Conservation (phyloP, 2,888 invertebrate genomes). For the Brachycybe producta region DNA sequence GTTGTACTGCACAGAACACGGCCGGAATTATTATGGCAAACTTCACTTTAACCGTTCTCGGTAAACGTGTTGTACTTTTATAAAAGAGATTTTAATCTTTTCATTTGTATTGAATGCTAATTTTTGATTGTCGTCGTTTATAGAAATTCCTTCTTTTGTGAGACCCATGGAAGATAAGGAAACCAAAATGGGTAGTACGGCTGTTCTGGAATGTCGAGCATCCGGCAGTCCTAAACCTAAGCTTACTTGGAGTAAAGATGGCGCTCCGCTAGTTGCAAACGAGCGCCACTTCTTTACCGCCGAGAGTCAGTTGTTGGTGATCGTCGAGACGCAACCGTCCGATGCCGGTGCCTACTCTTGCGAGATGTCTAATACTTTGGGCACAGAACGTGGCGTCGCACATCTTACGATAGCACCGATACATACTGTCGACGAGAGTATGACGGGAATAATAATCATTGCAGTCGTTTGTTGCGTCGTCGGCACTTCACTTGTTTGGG, state of each 20-base stretch:
- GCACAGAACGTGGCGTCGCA: conserved; percentile 57
- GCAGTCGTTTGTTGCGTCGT: conserved; percentile 82
- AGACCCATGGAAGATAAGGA: conserved; percentile 75
- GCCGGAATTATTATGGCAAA: conserved; percentile 78
- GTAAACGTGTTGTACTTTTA: conserved; percentile 31
- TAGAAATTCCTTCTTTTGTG: conserved; percentile 74
- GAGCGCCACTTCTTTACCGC: conserved; percentile 76
- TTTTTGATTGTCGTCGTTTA: conserved; percentile 9
- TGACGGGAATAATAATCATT: conserved; percentile 76
- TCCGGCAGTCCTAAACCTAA: conserved; percentile 70
- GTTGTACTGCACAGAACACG: conserved; percentile 79
- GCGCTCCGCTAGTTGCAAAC: conserved; percentile 51
- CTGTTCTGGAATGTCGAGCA: conserved; percentile 77
- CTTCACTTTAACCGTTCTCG: conserved; percentile 64
- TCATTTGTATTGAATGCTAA: conserved; percentile 5
- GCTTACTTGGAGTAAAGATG: conserved; percentile 75
- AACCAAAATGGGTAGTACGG: conserved; percentile 63
- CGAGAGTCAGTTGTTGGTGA: conserved; percentile 74
- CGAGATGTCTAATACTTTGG: conserved; percentile 72
- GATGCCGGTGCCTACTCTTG: conserved; percentile 84
- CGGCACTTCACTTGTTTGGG: conserved; percentile 81
- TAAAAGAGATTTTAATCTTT: conserved; percentile 1
- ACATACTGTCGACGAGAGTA: conserved; percentile 45
- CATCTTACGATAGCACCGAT: conserved; percentile 53
- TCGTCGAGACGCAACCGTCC: conserved; percentile 58